Percentiles rank a stretch among this genome's conserved stretches.
phyloP scores from a whole-genome alignment of 2,888 invertebrate genomes.

The Augiades crinisus region DNA sequence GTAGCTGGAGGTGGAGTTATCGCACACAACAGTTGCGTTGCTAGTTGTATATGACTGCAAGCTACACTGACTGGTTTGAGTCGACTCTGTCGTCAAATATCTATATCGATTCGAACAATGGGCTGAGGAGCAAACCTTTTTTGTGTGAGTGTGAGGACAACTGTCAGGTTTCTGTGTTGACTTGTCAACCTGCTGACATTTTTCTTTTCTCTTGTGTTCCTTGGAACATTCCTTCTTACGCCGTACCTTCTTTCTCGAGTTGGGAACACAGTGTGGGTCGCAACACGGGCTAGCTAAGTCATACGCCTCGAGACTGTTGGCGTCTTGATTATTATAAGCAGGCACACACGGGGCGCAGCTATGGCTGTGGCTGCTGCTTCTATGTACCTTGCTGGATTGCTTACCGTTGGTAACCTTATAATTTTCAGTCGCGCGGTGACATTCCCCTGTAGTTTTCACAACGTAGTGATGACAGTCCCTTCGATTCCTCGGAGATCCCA shows the following conservation, averaged over 20 bases:
- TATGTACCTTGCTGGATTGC: conserved; percentile 53
- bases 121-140: conserved; percentile 63
- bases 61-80: conserved; percentile 89
- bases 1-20: conserved; percentile 89
- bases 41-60: conserved; percentile 92
- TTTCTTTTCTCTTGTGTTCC: conserved; percentile 83
- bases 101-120: conserved; percentile 75
- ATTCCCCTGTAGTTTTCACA: conserved; percentile 72
- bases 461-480: conserved; percentile 86
- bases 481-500: conserved; percentile 84
- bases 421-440: conserved; percentile 58
- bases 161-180: conserved; percentile 70
- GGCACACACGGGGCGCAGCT: conserved; percentile 88
- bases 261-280: conserved; percentile 92
- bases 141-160: conserved; percentile 70
- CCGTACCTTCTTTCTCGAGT: conserved; percentile 72
- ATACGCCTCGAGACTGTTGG: conserved; percentile 91
- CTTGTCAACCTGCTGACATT: conserved; percentile 77
- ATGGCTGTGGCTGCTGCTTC: conserved; percentile 73
- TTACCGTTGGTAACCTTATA: conserved; percentile 56
- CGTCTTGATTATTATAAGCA: conserved; percentile 83
- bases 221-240: conserved; percentile 83
- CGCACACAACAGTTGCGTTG: conserved; percentile 84
- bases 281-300: conserved; percentile 93
- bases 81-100: conserved; percentile 85